phyloP scores from a whole-genome alignment of 1,140 invertebrate genomes.

The Phocides pigmalion region DNA sequence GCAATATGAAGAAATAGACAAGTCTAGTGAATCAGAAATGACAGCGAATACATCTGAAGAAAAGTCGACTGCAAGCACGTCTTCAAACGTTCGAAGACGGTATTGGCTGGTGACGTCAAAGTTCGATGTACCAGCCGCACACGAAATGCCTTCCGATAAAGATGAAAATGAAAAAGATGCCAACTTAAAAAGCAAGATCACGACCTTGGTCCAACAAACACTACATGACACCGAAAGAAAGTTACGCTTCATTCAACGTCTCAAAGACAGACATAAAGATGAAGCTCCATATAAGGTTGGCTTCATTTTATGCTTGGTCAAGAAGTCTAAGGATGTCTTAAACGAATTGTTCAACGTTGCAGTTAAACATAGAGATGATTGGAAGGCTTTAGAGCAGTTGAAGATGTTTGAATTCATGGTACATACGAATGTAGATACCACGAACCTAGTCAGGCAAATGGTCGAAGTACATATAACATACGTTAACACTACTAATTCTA shows the following conservation, averaged over 20 bases:
- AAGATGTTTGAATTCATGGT: slow-evolving; percentile 72
- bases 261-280: slow-evolving; percentile 51
- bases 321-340: slow-evolving; percentile 64
- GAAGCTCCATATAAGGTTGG: slow-evolving; percentile 59
- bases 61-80: neutral
- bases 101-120: slow-evolving; percentile 42
- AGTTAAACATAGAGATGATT: slow-evolving; percentile 65
- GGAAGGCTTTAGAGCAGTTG: slow-evolving; percentile 67
- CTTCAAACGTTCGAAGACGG: slow-evolving; percentile 26
- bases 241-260: slow-evolving; percentile 43
- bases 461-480: slow-evolving; percentile 62
- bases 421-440: slow-evolving; percentile 69
- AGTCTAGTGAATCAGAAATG: slow-evolving; percentile 22
- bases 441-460: slow-evolving; percentile 64
- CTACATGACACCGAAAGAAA: slow-evolving; percentile 58
- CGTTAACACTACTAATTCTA: slow-evolving; percentile 47
- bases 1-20: slow-evolving; percentile 6
- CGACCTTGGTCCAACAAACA: slow-evolving; percentile 57
- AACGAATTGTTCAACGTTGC: slow-evolving; percentile 73
- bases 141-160: slow-evolving; percentile 13
- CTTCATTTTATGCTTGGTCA: slow-evolving; percentile 66
- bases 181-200: slow-evolving; percentile 62
- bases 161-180: slow-evolving; percentile 56
- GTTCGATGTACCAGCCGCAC: neutral
- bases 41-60: neutral